Percentiles rank a stretch among this genome's conserved stretches.
Conservation (phyloP, 2,113 vertebrate species). For the Clarias gariepinus region DNA sequence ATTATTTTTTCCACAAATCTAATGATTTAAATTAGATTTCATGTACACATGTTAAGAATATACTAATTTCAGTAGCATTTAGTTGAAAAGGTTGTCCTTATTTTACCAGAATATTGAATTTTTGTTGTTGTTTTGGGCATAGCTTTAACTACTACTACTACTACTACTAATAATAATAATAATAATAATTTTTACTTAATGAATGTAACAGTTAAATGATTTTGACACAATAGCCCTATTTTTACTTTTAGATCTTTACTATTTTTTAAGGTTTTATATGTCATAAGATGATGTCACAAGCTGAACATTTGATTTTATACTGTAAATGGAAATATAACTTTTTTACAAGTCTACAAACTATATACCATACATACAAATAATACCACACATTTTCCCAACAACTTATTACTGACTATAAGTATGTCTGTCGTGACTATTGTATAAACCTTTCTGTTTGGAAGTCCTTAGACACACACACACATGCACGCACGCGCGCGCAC, state of each 20-base stretch:
- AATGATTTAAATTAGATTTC: neutral
- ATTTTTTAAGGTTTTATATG: neutral
- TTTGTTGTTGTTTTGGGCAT: neutral
- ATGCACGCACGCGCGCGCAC: no score
- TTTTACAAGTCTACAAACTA: neutral
- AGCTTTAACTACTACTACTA: neutral
- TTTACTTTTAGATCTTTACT: neutral
- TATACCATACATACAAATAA: neutral
- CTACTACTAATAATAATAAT: neutral
- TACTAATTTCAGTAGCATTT: neutral
- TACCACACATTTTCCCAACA: neutral
- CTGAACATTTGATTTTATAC: neutral
- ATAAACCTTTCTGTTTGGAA: constrained; percentile 21
- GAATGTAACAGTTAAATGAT: neutral
- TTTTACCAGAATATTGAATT: neutral
- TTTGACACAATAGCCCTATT: neutral
- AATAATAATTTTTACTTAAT: neutral
- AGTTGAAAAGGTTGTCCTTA: neutral
- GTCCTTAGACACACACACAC: neutral
- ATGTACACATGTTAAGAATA: neutral
- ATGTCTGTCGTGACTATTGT: constrained; percentile 34
- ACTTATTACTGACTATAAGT: neutral
- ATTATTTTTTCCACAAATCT: neutral
- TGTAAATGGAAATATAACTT: neutral
- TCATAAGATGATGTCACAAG: neutral